Evolutionary conservation across 30 jellyfish, hydroid and myxozoan genomes (phyloP).

Genomic region (Aurelia sp.): DNA sequence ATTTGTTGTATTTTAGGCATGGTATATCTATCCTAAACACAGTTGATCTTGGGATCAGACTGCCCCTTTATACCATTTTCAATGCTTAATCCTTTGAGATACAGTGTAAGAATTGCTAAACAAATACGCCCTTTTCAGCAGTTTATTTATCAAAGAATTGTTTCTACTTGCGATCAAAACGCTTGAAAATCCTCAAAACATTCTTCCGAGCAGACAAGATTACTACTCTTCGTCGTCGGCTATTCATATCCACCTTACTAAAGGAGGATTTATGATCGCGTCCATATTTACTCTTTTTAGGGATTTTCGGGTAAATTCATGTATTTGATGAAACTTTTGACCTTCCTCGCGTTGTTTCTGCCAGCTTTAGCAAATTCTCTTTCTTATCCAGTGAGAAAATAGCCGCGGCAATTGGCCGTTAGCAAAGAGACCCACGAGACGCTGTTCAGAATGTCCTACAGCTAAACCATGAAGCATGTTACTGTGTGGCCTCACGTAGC

Average conservation of each 20-base stretch:
- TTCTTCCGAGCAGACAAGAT: background rate
- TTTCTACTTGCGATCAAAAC: background rate
- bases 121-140: background rate
- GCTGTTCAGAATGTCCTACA: no score
- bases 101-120: constrained; percentile 9
- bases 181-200: background rate
- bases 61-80: background rate
- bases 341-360: constrained; percentile 14
- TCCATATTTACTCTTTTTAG: constrained; percentile 13
- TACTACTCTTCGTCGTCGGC: constrained; percentile 4
- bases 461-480: no score
- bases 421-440: no score
- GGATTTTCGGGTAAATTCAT: constrained; percentile 21
- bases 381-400: constrained; percentile 13
- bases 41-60: constrained; percentile 44
- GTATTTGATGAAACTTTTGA: constrained; percentile 37
- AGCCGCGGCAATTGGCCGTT: background rate
- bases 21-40: background rate
- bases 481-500: no score
- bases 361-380: constrained; percentile 22
- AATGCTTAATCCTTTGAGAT: background rate
- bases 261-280: constrained; percentile 4
- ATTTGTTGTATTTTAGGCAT: background rate
- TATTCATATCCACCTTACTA: background rate
- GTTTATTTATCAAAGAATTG: background rate